phyloP scores from a whole-genome alignment of 2,797 vertebrate genomes.

The Telmatherina bonti region DNA sequence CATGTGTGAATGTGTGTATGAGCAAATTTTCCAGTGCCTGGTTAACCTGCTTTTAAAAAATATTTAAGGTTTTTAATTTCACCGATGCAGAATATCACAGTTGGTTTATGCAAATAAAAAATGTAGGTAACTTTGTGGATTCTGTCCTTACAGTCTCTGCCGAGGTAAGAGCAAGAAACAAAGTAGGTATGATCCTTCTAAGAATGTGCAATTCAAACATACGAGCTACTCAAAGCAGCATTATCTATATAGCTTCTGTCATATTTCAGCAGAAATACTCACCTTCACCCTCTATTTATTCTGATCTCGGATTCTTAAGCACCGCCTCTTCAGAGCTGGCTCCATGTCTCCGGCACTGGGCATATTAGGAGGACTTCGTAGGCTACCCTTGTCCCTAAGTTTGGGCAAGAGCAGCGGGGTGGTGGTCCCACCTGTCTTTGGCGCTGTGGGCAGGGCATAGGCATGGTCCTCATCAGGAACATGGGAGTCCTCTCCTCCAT shows the following conservation, averaged over 20 bases:
- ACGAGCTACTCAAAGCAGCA: neutral
- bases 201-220: too few species aligned
- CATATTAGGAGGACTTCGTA: slow-evolving; percentile 85
- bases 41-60: slow-evolving; percentile 41
- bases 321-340: slow-evolving; percentile 96
- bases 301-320: slow-evolving; percentile 98
- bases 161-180: too few species aligned
- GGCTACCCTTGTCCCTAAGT: slow-evolving; percentile 84
- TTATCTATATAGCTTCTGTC: slow-evolving; percentile 20
- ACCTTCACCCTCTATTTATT: slow-evolving; percentile 89
- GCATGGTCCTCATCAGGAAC: slow-evolving; percentile 91
- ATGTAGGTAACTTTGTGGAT: slow-evolving; percentile 5
- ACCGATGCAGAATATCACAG: slow-evolving; percentile 14
- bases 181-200: too few species aligned
- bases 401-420: slow-evolving; percentile 79
- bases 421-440: slow-evolving; percentile 89
- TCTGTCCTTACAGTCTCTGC: too few species aligned
- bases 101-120: slow-evolving; percentile 8
- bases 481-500: slow-evolving; percentile 77
- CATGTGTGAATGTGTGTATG: slow-evolving; percentile 41
- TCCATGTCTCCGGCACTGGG: slow-evolving; percentile 90
- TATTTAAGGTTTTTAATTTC: slow-evolving; percentile 37
- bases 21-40: slow-evolving; percentile 36
- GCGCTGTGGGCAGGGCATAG: slow-evolving; percentile 92
- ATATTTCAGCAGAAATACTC: slow-evolving; percentile 43